phyloP scores from a whole-genome alignment of 2,888 invertebrate species.

The Nasonia oneida region DNA sequence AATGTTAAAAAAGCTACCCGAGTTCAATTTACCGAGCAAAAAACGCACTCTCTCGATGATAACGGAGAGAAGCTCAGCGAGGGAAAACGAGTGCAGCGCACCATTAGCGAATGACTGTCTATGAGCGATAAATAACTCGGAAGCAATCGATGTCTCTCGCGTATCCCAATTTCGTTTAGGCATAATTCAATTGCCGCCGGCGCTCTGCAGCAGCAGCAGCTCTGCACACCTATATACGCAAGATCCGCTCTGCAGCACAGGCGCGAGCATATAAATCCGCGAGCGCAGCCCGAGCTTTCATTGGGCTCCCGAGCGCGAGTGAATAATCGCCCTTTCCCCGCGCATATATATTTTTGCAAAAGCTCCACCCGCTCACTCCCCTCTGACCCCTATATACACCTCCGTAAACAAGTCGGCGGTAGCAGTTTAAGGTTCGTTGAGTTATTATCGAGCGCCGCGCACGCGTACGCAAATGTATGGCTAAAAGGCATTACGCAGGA shows the following conservation, averaged over 20 bases:
- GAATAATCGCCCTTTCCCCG: slow-evolving; percentile 56
- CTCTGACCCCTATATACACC: not conserved
- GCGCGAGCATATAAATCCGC: slow-evolving; percentile 57
- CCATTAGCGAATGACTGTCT: slow-evolving; percentile 62
- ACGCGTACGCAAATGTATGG: not conserved
- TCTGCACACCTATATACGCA: slow-evolving; percentile 32
- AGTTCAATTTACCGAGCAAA: not conserved
- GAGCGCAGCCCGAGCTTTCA: slow-evolving; percentile 55
- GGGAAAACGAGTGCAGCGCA: slow-evolving; percentile 41
- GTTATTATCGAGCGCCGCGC: slow-evolving; percentile 65
- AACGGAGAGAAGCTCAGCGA: not conserved
- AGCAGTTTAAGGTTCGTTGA: slow-evolving; percentile 65
- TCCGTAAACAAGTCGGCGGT: slow-evolving; percentile 63
- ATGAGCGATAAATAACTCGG: slow-evolving; percentile 62
- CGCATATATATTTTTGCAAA: slow-evolving; percentile 47
- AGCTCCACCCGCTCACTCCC: not conserved
- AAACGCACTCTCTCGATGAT: not conserved
- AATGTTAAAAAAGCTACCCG: not conserved
- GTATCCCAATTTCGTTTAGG: slow-evolving; percentile 61
- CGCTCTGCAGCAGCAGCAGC: not conserved
- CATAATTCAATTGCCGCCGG: slow-evolving; percentile 61
- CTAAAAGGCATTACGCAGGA: slow-evolving; percentile 60
- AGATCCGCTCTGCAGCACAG: slow-evolving; percentile 32
- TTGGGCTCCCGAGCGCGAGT: slow-evolving; percentile 59
- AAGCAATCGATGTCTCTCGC: slow-evolving; percentile 62